Percentiles rank a stretch among this genome's conserved stretches.
Conservation (phyloP, 2,888 invertebrate species). For the Aelia acuminata region DNA sequence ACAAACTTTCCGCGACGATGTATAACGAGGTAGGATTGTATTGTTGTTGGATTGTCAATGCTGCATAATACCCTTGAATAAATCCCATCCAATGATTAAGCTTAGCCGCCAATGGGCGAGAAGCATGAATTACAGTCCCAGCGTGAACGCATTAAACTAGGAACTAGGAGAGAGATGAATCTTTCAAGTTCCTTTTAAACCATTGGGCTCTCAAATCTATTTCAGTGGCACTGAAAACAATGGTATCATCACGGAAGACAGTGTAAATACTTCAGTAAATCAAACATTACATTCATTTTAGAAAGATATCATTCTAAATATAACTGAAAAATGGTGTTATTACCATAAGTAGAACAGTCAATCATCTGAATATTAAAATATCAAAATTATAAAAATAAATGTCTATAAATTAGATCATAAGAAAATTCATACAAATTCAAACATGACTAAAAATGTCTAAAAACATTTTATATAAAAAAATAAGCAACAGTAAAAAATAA, state of each 20-base stretch:
- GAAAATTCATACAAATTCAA: not conserved
- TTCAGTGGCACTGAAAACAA: not conserved
- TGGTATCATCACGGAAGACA: not conserved
- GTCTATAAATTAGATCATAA: not conserved
- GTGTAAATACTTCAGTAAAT: not conserved
- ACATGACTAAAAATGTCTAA: not conserved
- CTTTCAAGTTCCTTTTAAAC: not conserved
- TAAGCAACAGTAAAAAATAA: not conserved
- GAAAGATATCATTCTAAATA: not conserved
- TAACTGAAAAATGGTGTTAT: not conserved
- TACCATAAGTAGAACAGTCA: not conserved
- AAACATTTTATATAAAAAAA: not conserved
- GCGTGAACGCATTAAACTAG: too few species aligned
- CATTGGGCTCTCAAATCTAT: too few species aligned
- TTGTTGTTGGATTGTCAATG: too few species aligned
- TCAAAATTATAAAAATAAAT: not conserved
- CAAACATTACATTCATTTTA: not conserved
- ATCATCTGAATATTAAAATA: not conserved
- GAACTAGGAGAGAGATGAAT: too few species aligned
- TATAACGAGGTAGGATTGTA: too few species aligned
- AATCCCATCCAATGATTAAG: too few species aligned
- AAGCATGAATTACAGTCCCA: too few species aligned
- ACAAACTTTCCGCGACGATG: too few species aligned
- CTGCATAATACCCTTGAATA: too few species aligned
- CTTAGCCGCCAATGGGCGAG: too few species aligned